Base-by-base conservation (phyloP, 2,888 invertebrate genomes). In the Galeopsomyia nigrocyanea region DNA sequence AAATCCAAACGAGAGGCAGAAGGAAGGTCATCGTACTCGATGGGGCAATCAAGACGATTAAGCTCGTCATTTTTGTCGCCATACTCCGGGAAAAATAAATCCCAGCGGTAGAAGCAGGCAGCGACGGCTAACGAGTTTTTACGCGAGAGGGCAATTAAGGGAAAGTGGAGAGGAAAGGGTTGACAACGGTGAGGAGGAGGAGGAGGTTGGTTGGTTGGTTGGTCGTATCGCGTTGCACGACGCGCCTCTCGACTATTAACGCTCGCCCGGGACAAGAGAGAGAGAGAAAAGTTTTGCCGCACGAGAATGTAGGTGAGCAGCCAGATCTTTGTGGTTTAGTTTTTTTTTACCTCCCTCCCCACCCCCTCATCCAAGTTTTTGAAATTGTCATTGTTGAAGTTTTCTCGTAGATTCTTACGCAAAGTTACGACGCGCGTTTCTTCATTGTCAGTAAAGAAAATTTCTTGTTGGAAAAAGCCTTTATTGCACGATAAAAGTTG, bases 51-150 rank as follows among this genome's bases (percentile, higher is more conserved):
- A 73, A 57, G 26, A 21, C 57, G 70, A 68, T 66, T 68, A 69
- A 73, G 51, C 61, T 73, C 68, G 39, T 66, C 66, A 56, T 56
- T 14, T 53, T 62, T 64, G 47, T 9, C 51, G 19, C 6, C 39
- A 31, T 13, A 3, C 14, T 47, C n/a, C 26, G 56, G 22, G 21
- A 51, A 62, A 83, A 82, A 84, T 82, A 85, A 85, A 84, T 84
- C 82, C 80, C 66, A 79, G 78, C 51, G n/a, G n/a, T n/a, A n/a
- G n/a, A n/a, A n/a, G n/a, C n/a, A n/a, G n/a, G n/a, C 66, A 79
- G 78, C 51, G 66, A 17, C 79, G 81, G 79, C 79, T 84, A 85
- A 85, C 82, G 84, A 85, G 84, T 85, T 86, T 86, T 86, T 83
- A 84, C 81, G 78, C 77, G 77, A 17, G 53, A 13, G 65, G 68